Conservation (phyloP, 2,888 invertebrate genomes). For the Philereme transversata region DNA sequence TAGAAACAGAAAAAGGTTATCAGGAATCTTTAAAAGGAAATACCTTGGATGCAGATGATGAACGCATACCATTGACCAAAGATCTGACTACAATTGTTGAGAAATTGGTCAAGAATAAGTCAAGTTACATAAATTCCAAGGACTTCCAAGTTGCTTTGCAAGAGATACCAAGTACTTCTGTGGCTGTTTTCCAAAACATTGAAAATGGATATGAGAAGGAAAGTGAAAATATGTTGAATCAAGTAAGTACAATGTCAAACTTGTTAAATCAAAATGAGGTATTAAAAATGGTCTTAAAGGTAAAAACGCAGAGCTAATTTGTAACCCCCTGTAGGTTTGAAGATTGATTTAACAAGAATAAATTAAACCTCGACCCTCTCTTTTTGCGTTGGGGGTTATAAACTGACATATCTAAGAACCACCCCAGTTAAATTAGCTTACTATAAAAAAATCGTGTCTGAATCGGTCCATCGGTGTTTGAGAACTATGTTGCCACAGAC, state of each 20-base stretch:
- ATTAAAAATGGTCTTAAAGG: too few relatives aligned
- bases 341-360: too few relatives aligned
- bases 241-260: slow-evolving; percentile 67
- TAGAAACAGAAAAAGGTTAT: slow-evolving; percentile 74
- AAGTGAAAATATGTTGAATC: slow-evolving; percentile 81
- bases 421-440: too few relatives aligned
- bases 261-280: too few relatives aligned
- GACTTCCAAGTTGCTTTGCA: slow-evolving; percentile 67
- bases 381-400: too few relatives aligned
- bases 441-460: too few relatives aligned
- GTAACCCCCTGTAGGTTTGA: too few relatives aligned
- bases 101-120: slow-evolving; percentile 64
- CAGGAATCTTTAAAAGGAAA: slow-evolving; percentile 62
- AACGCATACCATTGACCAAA: slow-evolving; percentile 74
- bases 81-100: slow-evolving; percentile 84
- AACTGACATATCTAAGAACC: too few relatives aligned
- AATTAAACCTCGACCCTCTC: too few relatives aligned
- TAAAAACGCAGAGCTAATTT: too few relatives aligned
- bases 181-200: slow-evolving; percentile 87
- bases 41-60: slow-evolving; percentile 47
- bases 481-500: too few relatives aligned
- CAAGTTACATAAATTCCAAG: slow-evolving; percentile 9
- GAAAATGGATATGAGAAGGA: slow-evolving; percentile 54
- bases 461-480: too few relatives aligned
- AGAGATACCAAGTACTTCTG: slow-evolving; percentile 83